Evolutionary conservation across 1,140 invertebrate species (phyloP).

Genomic region (Tribolium madens): DNA sequence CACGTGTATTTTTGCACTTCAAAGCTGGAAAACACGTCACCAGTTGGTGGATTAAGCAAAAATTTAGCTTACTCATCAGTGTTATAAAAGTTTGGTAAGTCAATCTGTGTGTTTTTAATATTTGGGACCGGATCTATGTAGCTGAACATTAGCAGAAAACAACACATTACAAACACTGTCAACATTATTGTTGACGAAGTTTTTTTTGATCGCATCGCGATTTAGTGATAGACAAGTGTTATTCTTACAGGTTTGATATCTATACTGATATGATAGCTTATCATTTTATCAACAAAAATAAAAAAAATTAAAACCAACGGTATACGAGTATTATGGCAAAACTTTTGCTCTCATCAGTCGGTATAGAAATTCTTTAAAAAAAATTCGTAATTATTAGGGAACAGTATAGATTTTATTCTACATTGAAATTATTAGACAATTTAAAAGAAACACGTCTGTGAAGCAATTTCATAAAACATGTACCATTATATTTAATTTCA

Average conservation of each 20-base stretch:
- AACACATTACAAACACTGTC: neutral
- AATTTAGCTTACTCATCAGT: neutral
- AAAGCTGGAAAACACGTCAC: neutral
- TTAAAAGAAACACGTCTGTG: no score
- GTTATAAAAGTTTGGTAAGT: neutral
- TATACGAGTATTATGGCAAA: no score
- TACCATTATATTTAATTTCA: no score
- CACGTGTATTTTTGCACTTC: slow-evolving; percentile 3
- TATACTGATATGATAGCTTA: neutral
- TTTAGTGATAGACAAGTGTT: no score
- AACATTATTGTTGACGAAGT: neutral
- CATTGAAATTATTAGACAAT: no score
- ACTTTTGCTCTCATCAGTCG: no score
- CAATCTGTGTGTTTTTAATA: neutral
- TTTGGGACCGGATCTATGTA: neutral
- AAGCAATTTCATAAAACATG: no score
- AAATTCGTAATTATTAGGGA: no score
- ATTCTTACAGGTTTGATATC: neutral
- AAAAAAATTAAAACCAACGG: no score
- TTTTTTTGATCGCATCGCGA: neutral
- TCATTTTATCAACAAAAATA: no score
- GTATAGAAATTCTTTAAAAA: no score
- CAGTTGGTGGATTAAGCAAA: neutral
- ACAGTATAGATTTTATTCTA: no score
- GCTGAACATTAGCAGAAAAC: slow-evolving; percentile 1